Conservation (phyloP, 2,888 invertebrate genomes). For the Temnothorax unifasciatus region DNA sequence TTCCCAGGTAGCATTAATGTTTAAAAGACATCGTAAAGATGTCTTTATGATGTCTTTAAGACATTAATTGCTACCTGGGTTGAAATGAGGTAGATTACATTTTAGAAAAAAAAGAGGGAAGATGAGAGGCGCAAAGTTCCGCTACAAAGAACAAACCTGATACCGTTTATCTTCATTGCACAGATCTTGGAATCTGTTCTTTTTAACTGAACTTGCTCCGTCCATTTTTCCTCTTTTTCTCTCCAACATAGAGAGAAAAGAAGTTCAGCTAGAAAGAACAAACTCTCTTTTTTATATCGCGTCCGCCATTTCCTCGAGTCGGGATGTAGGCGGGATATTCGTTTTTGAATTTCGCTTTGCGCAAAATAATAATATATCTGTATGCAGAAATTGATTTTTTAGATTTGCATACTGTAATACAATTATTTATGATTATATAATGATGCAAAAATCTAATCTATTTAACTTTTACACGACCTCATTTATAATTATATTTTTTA, state of each 20-base stretch:
- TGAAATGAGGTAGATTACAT: neutral
- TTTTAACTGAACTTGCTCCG: neutral
- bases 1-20: no score
- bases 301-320: neutral
- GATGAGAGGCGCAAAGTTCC: no score
- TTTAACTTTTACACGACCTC: no score
- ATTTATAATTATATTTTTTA: neutral
- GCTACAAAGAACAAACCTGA: no score
- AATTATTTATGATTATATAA: neutral
- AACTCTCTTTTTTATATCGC: neutral
- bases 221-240: neutral
- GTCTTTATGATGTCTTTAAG: no score
- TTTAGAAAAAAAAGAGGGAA: neutral
- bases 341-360: slow-evolving; percentile 9
- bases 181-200: neutral
- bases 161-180: no score
- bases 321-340: neutral
- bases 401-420: neutral
- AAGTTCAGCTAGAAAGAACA: neutral
- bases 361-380: neutral
- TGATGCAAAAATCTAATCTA: no score
- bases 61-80: no score
- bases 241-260: neutral
- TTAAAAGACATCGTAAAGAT: no score
- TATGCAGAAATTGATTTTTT: neutral